Percentiles rank a stretch among this genome's conserved stretches.
Conservation (phyloP, 2,113 vertebrate species). For the Lamprologus lemairii region DNA sequence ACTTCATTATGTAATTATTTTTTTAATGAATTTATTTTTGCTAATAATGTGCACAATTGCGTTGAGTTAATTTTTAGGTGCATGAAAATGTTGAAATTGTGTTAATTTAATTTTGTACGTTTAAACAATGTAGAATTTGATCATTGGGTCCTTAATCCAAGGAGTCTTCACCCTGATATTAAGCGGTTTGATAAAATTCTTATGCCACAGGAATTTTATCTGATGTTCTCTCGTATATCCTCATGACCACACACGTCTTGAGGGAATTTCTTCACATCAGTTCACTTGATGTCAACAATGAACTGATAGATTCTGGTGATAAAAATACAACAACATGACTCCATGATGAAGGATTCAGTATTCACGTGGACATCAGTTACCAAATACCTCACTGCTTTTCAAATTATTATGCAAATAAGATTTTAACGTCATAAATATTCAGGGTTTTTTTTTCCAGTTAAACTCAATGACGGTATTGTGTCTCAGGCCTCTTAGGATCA, state of each 20-base stretch:
- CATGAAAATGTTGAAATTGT: neutral
- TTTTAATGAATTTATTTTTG: neutral
- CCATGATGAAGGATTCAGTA: neutral
- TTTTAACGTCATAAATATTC: neutral
- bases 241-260: neutral
- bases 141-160: neutral
- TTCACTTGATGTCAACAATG: neutral
- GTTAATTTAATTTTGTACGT: fast-evolving
- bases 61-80: neutral
- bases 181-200: neutral
- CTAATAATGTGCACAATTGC: neutral
- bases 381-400: neutral
- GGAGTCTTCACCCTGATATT: neutral
- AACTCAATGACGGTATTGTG: neutral
- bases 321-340: neutral
- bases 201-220: neutral
- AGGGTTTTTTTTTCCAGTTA: fast-evolving
- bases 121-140: neutral
- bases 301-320: neutral
- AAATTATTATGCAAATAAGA: neutral
- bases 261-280: neutral
- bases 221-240: neutral
- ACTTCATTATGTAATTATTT: neutral
- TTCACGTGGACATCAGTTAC: neutral
- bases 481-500: neutral